Evolutionary conservation across 2,888 invertebrate species (phyloP).

Genomic region (Zele albiditarsus): DNA sequence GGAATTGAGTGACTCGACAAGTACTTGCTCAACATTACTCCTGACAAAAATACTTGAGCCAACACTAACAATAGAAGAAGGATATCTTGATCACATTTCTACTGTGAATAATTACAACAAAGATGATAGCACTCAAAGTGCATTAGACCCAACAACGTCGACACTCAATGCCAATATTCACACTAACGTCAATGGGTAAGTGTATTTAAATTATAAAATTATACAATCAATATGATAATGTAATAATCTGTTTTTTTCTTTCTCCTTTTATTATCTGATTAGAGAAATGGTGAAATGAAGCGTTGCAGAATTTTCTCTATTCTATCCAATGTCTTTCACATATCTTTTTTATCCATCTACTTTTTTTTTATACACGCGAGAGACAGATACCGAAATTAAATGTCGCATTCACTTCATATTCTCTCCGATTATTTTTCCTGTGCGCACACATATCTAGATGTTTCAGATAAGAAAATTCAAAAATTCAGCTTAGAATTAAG

Average conservation of each 20-base stretch:
- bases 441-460: conserved; percentile 50
- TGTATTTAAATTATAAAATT: conserved; percentile 16
- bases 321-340: background rate
- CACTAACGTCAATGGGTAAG: conserved; percentile 54
- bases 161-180: conserved; percentile 53
- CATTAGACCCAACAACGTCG: conserved; percentile 40
- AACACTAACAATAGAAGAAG: conserved; percentile 57
- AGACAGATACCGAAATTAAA: no score
- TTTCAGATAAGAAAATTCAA: background rate
- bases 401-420: no score
- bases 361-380: conserved; percentile 33
- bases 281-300: background rate
- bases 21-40: conserved; percentile 53
- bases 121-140: conserved; percentile 44
- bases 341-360: conserved; percentile 7
- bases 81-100: conserved; percentile 39
- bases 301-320: background rate
- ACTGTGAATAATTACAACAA: conserved; percentile 43
- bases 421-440: conserved; percentile 58
- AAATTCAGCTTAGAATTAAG: background rate
- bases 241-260: background rate
- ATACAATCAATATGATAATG: background rate
- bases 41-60: conserved; percentile 57
- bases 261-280: background rate
- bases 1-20: conserved; percentile 51